Percentiles rank a stretch among this genome's conserved stretches.
Evolutionary conservation across 2,888 invertebrate species (phyloP).

Genomic region (Limnephilus rhombicus): DNA sequence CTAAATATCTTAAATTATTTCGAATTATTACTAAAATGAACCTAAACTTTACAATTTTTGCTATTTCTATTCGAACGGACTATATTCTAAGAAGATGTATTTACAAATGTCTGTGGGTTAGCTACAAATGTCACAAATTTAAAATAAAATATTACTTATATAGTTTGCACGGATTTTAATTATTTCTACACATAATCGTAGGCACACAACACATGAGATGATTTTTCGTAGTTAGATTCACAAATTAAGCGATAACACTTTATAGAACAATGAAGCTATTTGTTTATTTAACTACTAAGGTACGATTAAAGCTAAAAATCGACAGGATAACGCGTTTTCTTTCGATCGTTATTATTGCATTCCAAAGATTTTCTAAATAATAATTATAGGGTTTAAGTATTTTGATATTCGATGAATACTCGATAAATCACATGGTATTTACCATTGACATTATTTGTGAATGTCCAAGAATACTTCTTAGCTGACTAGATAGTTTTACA

Average conservation of each 20-base stretch:
- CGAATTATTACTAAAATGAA: background rate
- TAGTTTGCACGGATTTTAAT: background rate
- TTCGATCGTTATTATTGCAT: background rate
- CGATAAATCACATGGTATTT: background rate
- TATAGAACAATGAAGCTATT: background rate
- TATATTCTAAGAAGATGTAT: background rate
- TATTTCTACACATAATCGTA: too few species aligned
- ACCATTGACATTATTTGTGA: background rate
- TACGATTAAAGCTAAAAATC: background rate
- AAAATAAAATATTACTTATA: background rate
- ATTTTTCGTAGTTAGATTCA: too few species aligned
- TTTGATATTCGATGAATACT: conserved; percentile 1
- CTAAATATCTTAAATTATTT: background rate
- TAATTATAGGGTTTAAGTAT: background rate
- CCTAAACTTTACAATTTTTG: background rate
- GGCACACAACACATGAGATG: too few species aligned
- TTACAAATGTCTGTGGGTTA: background rate
- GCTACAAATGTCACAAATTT: background rate
- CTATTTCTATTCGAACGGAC: background rate
- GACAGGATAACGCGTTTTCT: background rate
- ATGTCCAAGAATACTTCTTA: conserved; percentile 17
- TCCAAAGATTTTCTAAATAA: background rate
- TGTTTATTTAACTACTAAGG: background rate
- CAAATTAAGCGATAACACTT: background rate
- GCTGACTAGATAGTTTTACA: conserved; percentile 10